Conservation (phyloP, 2,888 invertebrate genomes). For the Crepidodera aurea region DNA sequence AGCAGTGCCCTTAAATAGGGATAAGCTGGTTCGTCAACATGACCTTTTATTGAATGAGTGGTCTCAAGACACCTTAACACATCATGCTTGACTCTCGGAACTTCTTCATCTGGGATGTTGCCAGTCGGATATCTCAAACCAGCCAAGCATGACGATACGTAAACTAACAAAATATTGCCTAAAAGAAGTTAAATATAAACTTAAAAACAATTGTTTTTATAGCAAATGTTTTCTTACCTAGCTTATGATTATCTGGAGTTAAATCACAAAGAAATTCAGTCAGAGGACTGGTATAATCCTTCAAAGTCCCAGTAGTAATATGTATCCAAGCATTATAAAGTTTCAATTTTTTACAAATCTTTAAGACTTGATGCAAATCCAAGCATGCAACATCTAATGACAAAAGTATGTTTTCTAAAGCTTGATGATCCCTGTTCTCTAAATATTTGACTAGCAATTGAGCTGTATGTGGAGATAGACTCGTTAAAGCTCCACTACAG, state of each 20-base stretch:
- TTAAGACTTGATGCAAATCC: slow-evolving; percentile 76
- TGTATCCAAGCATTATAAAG: slow-evolving; percentile 77
- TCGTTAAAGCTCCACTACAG: slow-evolving; percentile 68
- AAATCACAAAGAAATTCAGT: slow-evolving; percentile 71
- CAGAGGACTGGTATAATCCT: slow-evolving; percentile 77
- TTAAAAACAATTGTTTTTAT: background rate
- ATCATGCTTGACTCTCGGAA: slow-evolving; percentile 75
- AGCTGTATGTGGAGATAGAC: slow-evolving; percentile 74
- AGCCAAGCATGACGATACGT: slow-evolving; percentile 86
- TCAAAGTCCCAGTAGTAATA: slow-evolving; percentile 79
- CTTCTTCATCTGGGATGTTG: slow-evolving; percentile 70
- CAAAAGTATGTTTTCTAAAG: slow-evolving; percentile 75
- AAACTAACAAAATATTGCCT: slow-evolving; percentile 86
- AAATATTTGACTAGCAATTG: slow-evolving; percentile 77
- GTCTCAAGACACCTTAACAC: slow-evolving; percentile 75
- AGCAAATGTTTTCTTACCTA: slow-evolving; percentile 53
- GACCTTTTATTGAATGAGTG: slow-evolving; percentile 71
- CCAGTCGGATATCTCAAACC: slow-evolving; percentile 82
- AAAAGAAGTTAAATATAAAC: slow-evolving; percentile 51
- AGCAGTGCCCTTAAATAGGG: slow-evolving; percentile 78
- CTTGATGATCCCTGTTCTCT: slow-evolving; percentile 66
- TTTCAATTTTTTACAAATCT: slow-evolving; percentile 64
- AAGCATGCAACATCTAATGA: slow-evolving; percentile 77
- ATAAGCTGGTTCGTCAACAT: slow-evolving; percentile 71
- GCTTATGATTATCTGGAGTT: slow-evolving; percentile 63